Base-by-base conservation (phyloP, 1,140 invertebrate species). In the Diachasmimorpha longicaudata region DNA sequence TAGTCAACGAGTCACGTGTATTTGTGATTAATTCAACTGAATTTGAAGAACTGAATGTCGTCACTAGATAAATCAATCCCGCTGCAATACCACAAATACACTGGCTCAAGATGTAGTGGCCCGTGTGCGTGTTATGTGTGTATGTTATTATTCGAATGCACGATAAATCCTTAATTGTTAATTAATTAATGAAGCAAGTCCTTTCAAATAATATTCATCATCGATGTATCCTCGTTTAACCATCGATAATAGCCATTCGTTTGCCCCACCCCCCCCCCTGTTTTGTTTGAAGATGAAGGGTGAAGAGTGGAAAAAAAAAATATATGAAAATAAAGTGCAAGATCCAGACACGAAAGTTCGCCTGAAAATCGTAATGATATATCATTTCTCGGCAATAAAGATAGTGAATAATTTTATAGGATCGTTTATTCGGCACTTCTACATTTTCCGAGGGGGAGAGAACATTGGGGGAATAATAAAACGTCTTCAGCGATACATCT, bases 1-100 rank as follows among this genome's bases (percentile, higher is more conserved):
- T 48, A 72, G 71, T 79, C 70, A 77, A 74, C 73, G 77, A 80
- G 74, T 77, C 77, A 76, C 78, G 79, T 81, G 80, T 68, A 37
- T 68, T 68, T 39, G 31, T 37, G 10, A 68, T 39, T 68, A 0
- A 68, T 11, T 66, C 23, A 67, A 46, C 31, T 46, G 37, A 4
- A 25, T 42, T 39, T 42, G 11, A 42, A 69, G n/a, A 4, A 16
- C 5, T 8, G n/a, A 9, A 42, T 42, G 11, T 42, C 39, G 13
- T 42, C 42, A 13, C 14, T 69, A 46, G 21, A 14, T 19, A 19
- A 42, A 69, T 31, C 1, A 63, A 25, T 69, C n/a, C 39, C 36
- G 67, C 25, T 74, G 66, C 42, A 25, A 25, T 63, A 52, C 39
- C 21, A 66, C 37, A 71, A 48, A 19, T 36, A 68, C 44, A 37